Evolutionary conservation across 2,113 vertebrate genomes (phyloP), one percentile per base, ranked within the genome.

Genomic region (Ovibos moschatus): DNA sequence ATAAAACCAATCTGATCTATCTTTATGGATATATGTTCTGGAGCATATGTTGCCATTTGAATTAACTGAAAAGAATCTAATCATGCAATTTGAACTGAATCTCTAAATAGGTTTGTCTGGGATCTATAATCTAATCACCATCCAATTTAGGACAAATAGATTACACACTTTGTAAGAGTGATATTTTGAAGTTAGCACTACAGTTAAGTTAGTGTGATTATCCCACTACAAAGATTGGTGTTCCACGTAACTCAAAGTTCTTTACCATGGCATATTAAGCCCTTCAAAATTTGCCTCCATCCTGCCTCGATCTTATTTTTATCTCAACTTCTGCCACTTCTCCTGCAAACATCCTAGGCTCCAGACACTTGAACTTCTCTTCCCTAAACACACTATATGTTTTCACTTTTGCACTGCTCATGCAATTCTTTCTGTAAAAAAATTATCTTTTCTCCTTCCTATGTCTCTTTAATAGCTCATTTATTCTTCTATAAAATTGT

Each of bases 71-170:
- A 91, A 43, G 50, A 90, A 94, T 71, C 88, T 47, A 87, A 47
- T 96, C 85, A 67, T 30, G 33, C 23, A 60, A 45, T 91, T 30
- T 95, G 57, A 74, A 90, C 51, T 27, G 14, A 84, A 88, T 87
- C 57, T 93, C 40, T 95, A 86, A 97, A 76, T 71, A 89, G 30
- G 23, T 95, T 94, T 94, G 40, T 76, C 8, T 96, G 55, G 9
- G 74, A 81, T 88, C 33, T 95, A 33, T 90, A 96, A 92, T 89
- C 19, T 33, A 89, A 87, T 78, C 57, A 33, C 6, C n/a, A 81
- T 51, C 16, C 47, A 90, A 86, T 82, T 57, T 6, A 55, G 11
- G 14, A 96, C 13, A 79, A 55, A 89, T 58, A 76, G 74, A 60
- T 85, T 71, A 58, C 43, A 62, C 36, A 67, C 82, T 87, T 51